Evolutionary conservation across 2,797 vertebrate genomes (phyloP).

Genomic region (Sciaenops ocellatus): DNA sequence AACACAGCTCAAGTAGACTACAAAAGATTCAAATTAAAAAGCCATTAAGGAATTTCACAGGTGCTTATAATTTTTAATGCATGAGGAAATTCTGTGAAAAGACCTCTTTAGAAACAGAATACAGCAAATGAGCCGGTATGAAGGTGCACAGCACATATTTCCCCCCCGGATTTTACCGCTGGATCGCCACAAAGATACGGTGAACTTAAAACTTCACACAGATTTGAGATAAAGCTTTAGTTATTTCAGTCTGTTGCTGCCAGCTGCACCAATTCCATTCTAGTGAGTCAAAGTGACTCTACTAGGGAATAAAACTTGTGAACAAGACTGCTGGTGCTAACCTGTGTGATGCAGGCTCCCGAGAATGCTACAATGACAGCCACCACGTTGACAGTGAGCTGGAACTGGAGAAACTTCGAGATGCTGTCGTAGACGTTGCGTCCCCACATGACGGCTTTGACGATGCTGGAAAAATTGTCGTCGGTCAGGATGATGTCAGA

Average conservation of each 20-base stretch:
- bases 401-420: conserved; percentile 99
- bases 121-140: background rate
- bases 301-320: background rate
- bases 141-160: background rate
- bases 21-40: conserved; percentile 17
- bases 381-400: conserved; percentile 98
- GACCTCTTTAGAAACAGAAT: background rate
- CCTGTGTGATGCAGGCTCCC: conserved; percentile 99
- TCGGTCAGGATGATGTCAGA: conserved; percentile 99
- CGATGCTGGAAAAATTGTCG: conserved; percentile 99
- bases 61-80: conserved; percentile 16
- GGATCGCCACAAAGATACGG: background rate
- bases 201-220: background rate
- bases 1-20: background rate
- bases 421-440: conserved; percentile 99
- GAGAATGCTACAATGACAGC: conserved; percentile 99
- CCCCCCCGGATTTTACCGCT: background rate
- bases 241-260: conserved; percentile 8
- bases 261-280: conserved; percentile 10
- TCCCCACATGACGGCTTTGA: conserved; percentile 99
- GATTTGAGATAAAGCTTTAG: conserved; percentile 7
- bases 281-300: conserved; percentile 6
- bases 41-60: conserved; percentile 7
- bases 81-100: conserved; percentile 6
- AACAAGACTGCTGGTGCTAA: conserved; percentile 53